A percentile compares a stretch with the other conserved stretches of the same genome.
Conservation (phyloP, 2,113 vertebrate species). For the Mus musculus region DNA sequence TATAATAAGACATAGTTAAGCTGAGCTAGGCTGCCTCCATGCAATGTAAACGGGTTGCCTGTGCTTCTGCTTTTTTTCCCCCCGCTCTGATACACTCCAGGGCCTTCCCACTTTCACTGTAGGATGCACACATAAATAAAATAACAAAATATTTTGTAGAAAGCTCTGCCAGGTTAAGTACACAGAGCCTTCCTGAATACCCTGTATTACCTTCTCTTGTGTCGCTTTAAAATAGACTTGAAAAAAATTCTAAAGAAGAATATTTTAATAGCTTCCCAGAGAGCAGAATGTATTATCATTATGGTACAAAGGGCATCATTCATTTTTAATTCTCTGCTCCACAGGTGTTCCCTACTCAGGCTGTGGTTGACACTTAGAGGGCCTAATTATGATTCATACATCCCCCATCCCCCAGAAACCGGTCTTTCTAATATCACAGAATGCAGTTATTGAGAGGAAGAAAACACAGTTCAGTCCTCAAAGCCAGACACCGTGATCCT, state of each 20-base stretch:
- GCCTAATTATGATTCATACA: conserved; percentile 74
- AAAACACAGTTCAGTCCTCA: conserved; percentile 40
- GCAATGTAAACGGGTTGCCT: neutral
- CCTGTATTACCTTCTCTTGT: conserved; percentile 60
- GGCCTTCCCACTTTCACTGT: neutral
- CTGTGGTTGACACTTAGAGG: conserved; percentile 61
- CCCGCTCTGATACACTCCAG: neutral
- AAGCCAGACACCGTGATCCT: conserved; percentile 27
- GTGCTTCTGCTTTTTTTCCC: neutral
- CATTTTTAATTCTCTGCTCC: conserved; percentile 73
- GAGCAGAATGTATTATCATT: conserved; percentile 44
- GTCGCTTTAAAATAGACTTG: conserved; percentile 63
- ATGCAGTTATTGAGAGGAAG: conserved; percentile 62
- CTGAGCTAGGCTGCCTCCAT: conserved; percentile 33
- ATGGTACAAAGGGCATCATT: conserved; percentile 67
- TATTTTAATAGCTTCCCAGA: conserved; percentile 76
- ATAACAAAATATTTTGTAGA: conserved; percentile 67
- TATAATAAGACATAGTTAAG: conserved; percentile 35
- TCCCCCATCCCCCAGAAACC: conserved; percentile 61
- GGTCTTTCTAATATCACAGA: conserved; percentile 51
- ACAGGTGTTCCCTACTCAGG: conserved; percentile 65
- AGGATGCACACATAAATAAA: conserved; percentile 65
- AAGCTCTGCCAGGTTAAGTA: conserved; percentile 60
- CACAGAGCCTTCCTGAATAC: conserved; percentile 54
- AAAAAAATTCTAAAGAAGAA: conserved; percentile 54